Evolutionary conservation across 2,797 vertebrate species (phyloP).

Genomic region (Geotrypetes seraphini): DNA sequence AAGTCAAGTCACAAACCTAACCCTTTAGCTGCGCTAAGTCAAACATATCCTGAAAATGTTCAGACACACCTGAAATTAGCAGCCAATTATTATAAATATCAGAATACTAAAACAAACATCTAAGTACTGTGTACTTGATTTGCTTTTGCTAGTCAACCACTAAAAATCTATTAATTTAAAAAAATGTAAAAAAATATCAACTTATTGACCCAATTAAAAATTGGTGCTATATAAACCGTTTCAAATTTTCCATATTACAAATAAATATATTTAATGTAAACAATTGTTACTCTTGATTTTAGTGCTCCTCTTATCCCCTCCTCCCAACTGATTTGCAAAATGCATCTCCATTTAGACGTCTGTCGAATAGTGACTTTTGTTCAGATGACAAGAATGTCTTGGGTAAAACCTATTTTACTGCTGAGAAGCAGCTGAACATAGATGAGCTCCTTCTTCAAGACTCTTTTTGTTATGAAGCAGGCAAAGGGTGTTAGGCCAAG

Average conservation of each 20-base stretch:
- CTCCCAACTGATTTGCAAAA: no score
- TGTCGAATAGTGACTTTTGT: slow-evolving; percentile 3
- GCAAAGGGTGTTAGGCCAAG: no score
- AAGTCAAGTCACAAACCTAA: slow-evolving; percentile 4
- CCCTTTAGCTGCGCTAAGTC: no score
- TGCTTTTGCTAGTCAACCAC: slow-evolving; percentile 45
- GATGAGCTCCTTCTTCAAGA: no score
- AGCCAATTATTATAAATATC: slow-evolving; percentile 49
- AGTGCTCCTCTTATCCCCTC: no score
- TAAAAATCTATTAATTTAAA: slow-evolving; percentile 54
- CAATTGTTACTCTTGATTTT: no score
- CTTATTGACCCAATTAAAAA: slow-evolving; percentile 69
- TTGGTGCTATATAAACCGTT: slow-evolving; percentile 61
- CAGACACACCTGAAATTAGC: no score
- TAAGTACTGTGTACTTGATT: slow-evolving; percentile 37
- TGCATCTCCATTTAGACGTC: neutral
- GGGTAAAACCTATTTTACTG: no score
- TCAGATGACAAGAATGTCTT: no score
- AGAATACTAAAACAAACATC: slow-evolving; percentile 47
- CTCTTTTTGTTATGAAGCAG: no score
- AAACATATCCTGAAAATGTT: slow-evolving; percentile 2
- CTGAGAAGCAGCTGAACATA: no score
- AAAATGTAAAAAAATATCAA: slow-evolving; percentile 68
- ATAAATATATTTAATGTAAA: slow-evolving; percentile 48
- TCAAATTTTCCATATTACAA: slow-evolving; percentile 43